phyloP scores from a whole-genome alignment of 2,113 vertebrate species.

The Anas platyrhynchos region DNA sequence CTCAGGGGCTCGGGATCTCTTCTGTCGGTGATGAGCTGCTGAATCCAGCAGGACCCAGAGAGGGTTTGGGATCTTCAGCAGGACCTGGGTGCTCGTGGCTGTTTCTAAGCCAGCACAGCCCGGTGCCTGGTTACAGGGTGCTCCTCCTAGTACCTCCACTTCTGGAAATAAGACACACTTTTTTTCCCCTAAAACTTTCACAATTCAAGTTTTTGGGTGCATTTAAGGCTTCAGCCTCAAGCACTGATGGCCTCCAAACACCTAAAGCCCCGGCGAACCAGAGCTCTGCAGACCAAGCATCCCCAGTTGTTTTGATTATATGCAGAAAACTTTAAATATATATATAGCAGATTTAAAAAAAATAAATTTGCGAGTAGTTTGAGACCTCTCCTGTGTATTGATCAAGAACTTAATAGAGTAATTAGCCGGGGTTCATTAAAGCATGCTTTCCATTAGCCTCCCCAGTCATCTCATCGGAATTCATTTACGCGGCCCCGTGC shows the following conservation, averaged over 20 bases:
- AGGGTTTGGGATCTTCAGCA: neutral
- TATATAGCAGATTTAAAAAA: neutral
- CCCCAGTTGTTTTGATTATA: constrained; percentile 25
- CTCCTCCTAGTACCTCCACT: neutral
- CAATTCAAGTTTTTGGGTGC: neutral
- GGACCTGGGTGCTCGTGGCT: neutral
- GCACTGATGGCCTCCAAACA: neutral
- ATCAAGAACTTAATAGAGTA: constrained; percentile 54
- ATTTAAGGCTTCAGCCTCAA: neutral
- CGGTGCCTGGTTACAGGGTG: rapidly evolving
- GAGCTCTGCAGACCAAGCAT: neutral
- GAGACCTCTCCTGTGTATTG: constrained; percentile 34
- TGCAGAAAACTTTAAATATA: neutral
- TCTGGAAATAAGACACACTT: too few relatives aligned
- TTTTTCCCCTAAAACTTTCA: neutral
- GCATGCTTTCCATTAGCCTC: constrained; percentile 18
- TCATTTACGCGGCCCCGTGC: neutral
- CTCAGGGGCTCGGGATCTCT: rapidly evolving
- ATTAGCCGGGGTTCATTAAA: constrained; percentile 60
- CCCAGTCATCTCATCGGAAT: constrained; percentile 35
- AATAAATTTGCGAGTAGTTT: neutral
- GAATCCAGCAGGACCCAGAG: neutral
- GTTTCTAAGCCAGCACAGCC: neutral
- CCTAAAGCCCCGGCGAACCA: neutral
- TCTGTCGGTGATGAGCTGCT: neutral